Conservation (phyloP, 2,113 vertebrate species). For the Mugil cephalus region DNA sequence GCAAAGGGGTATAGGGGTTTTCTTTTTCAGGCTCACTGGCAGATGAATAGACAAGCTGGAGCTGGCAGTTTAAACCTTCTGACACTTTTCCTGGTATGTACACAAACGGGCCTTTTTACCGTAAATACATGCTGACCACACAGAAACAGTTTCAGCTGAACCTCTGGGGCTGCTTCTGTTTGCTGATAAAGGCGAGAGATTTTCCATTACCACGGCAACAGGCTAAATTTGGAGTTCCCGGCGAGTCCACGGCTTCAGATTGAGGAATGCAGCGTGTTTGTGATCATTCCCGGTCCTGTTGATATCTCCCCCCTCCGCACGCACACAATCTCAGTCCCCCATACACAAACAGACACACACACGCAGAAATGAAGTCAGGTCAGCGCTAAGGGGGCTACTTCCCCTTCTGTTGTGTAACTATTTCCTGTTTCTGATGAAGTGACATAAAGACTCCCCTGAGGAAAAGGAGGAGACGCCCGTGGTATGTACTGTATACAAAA, state of each 20-base stretch:
- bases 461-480: slow-evolving; percentile 24
- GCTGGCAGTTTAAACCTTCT: slow-evolving; percentile 38
- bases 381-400: slow-evolving; percentile 51
- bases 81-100: slow-evolving; percentile 61
- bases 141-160: slow-evolving; percentile 40
- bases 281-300: slow-evolving; percentile 67
- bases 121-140: slow-evolving; percentile 59
- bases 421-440: slow-evolving; percentile 74
- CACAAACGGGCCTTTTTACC: slow-evolving; percentile 53
- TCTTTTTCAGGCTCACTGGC: slow-evolving; percentile 30
- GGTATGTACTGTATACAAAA: slow-evolving; percentile 8
- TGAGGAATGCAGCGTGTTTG: slow-evolving; percentile 79
- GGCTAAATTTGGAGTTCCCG: slow-evolving; percentile 80
- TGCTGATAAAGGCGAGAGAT: slow-evolving; percentile 74
- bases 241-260: slow-evolving; percentile 51
- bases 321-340: slow-evolving; percentile 27
- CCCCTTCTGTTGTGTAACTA: slow-evolving; percentile 71
- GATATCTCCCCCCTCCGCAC: slow-evolving; percentile 38
- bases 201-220: slow-evolving; percentile 67
- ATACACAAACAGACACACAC: slow-evolving; percentile 31
- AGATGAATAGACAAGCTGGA: no score
- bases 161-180: slow-evolving; percentile 52
- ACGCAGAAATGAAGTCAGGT: slow-evolving; percentile 43
- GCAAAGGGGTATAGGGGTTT: slow-evolving; percentile 18
- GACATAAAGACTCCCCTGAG: slow-evolving; percentile 47